phyloP scores from a whole-genome alignment of 2,888 invertebrate species.

The Stenoptilia bipunctidactyla region DNA sequence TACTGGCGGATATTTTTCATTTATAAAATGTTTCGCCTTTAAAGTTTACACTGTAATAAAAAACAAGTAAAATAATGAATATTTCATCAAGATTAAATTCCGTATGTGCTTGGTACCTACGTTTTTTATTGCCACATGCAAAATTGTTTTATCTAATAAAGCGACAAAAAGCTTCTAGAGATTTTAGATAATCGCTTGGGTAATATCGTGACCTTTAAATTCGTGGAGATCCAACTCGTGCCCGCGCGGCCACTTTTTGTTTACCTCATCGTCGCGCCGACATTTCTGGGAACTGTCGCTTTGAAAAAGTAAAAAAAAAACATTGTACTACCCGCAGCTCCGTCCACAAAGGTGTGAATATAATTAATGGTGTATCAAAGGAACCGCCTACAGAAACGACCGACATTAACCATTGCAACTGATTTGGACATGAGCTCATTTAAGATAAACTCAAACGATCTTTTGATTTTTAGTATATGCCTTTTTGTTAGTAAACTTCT shows the following conservation, averaged over 20 bases:
- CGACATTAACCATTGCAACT: conserved; percentile 21
- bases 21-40: no score
- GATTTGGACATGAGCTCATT: conserved; percentile 35
- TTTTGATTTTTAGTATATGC: conserved; percentile 6
- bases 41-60: no score
- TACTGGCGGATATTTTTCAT: no score
- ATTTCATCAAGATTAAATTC: no score
- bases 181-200: no score
- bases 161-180: no score
- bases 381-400: conserved; percentile 33
- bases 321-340: conserved; percentile 24
- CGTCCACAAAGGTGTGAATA: conserved; percentile 60
- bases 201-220: conserved; percentile 25
- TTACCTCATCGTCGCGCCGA: conserved; percentile 19
- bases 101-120: no score
- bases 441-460: conserved; percentile 18
- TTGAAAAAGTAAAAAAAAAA: conserved; percentile 32
- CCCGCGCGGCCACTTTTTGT: conserved; percentile 43
- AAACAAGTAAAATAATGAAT: no score
- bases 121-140: no score
- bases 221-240: conserved; percentile 36
- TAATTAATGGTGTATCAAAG: conserved; percentile 64
- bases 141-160: no score
- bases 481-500: background rate
- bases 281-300: conserved; percentile 54